Evolutionary conservation across 2,888 invertebrate genomes (phyloP).

Genomic region (Bombylius discolor): DNA sequence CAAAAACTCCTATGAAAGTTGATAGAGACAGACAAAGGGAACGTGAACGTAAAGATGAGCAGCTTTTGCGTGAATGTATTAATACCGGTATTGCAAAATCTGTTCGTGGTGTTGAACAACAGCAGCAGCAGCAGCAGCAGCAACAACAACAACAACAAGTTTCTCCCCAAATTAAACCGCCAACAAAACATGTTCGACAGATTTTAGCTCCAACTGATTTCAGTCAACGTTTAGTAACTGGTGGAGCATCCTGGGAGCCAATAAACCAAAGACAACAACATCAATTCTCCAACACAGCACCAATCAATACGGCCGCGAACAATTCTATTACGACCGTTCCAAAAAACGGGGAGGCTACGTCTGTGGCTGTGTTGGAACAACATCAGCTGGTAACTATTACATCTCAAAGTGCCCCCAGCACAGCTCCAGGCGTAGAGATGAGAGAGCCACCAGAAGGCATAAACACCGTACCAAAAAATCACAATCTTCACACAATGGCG

Average conservation of each 20-base stretch:
- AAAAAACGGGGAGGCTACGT: slow-evolving; percentile 68
- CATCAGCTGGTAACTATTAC: slow-evolving; percentile 32
- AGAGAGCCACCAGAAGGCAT: slow-evolving; percentile 26
- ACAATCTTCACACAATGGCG: slow-evolving; percentile 19
- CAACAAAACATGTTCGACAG: slow-evolving; percentile 9
- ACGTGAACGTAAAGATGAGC: slow-evolving; percentile 34
- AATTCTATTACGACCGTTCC: slow-evolving; percentile 25
- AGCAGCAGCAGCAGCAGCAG: neutral
- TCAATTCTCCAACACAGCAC: neutral
- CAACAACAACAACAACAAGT: neutral
- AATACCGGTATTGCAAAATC: slow-evolving; percentile 34
- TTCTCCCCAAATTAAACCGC: slow-evolving; percentile 7
- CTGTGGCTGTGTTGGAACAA: slow-evolving; percentile 46
- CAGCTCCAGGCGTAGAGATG: slow-evolving; percentile 42
- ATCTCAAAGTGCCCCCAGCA: slow-evolving; percentile 36
- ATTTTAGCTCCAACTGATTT: slow-evolving; percentile 10
- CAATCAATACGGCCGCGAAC: neutral
- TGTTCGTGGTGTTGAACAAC: slow-evolving; percentile 9
- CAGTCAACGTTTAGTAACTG: slow-evolving; percentile 8
- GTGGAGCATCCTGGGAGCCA: neutral
- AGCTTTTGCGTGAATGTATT: slow-evolving; percentile 35
- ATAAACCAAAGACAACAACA: neutral
- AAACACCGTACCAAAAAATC: slow-evolving; percentile 12
- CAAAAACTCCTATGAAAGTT: slow-evolving; percentile 19
- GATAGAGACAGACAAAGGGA: slow-evolving; percentile 24